Conservation (phyloP, 2,113 vertebrate genomes). For the Tympanuchus pallidicinctus region DNA sequence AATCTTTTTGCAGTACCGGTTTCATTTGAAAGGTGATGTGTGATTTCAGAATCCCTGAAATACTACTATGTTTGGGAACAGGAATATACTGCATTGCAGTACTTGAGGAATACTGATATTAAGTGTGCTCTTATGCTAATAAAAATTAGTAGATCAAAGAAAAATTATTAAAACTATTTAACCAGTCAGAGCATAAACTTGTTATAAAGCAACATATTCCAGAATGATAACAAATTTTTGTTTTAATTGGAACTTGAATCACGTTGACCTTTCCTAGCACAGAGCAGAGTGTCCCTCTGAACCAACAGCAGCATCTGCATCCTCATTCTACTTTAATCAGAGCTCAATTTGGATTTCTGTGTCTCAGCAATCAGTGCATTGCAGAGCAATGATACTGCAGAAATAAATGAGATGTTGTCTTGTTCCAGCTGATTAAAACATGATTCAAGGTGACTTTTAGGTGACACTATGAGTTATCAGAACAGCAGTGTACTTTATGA, state of each 20-base stretch:
- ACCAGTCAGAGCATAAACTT: neutral
- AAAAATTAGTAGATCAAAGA: neutral
- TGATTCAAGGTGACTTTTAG: conserved; percentile 79
- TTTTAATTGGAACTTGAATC: conserved; percentile 53
- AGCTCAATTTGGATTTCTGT: conserved; percentile 72
- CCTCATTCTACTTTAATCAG: conserved; percentile 75
- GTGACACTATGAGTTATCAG: conserved; percentile 66
- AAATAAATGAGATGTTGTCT: conserved; percentile 81
- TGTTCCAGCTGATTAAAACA: conserved; percentile 73
- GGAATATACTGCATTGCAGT: neutral
- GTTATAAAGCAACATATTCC: neutral
- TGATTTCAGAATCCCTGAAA: neutral
- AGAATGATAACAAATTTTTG: neutral
- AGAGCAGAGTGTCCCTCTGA: conserved; percentile 15
- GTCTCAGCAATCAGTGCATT: conserved; percentile 57
- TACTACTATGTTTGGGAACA: neutral
- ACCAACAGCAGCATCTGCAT: conserved; percentile 58
- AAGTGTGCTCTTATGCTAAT: neutral
- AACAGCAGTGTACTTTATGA: conserved; percentile 51
- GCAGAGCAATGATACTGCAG: conserved; percentile 53
- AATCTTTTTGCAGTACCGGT: neutral
- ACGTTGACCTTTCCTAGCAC: conserved; percentile 70
- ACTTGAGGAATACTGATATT: neutral
- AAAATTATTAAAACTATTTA: neutral
- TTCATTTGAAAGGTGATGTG: neutral